Base-by-base conservation (phyloP, 2,888 invertebrate species). In the Dorcus hopei region DNA sequence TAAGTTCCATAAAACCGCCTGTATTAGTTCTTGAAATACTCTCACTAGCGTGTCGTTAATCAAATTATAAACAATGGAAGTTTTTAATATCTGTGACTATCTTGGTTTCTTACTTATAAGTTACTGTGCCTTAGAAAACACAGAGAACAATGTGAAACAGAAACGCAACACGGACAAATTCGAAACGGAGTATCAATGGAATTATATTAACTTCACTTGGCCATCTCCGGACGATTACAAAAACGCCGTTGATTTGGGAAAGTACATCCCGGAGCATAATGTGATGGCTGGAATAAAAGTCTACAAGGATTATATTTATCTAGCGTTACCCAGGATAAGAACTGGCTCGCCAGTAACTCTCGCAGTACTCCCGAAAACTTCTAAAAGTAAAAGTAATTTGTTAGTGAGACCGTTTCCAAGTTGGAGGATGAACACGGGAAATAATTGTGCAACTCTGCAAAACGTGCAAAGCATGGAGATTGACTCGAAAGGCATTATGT, bases 401-500 rank as follows among this genome's bases (percentile, higher is more conserved):
- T 79, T 82, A 57, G 73, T 90, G 41, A 81, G 81, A 49, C 87
- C 90, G 4, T 90, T 85, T 75, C 90, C 90, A 59, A 85, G 80
- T 67, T 90, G 89, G 89, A 80, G 79, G 8, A 82, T 83, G 77
- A 88, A 90, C 72, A 78, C 49, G 5, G 57, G 64, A 39, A 55
- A 41, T 81, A 87, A 42, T 60, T 90, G 90, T 74, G 74, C 77
- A 6, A 84, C 87, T 3, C 79, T 91, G 52, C 90, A 90, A 72
- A 87, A 86, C 68, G 88, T 90, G 14, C 88, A 89, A 73, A 86
- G 86, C 62, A 81, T 90, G 74, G 90, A 90, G 72, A 86, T 90
- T 54, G 90, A 90, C 73, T 82, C 83, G 1, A 81, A 83, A 58
- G 88, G 89, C 3, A 76, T 88, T 3, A 85, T 91, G 86, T 88